Evolutionary conservation across 2,797 vertebrate species (phyloP), one percentile per base, ranked within the genome.

Genomic region (Rhodeus uyekii): DNA sequence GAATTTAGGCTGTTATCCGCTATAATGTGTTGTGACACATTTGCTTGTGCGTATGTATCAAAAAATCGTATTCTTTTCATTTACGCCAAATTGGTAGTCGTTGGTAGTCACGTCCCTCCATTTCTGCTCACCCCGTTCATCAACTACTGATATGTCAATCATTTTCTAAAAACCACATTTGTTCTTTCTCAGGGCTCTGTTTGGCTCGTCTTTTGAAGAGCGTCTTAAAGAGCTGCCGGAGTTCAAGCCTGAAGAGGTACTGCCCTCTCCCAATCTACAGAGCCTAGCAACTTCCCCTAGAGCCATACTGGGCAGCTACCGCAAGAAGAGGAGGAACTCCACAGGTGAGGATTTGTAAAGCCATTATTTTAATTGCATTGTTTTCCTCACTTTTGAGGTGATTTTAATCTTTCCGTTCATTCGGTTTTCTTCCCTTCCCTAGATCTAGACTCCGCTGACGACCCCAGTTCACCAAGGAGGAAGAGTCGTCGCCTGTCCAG

Each of bases 191-290:
- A 98, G 97, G 93, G 95, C 96, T 84, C 85, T 97, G 85, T 96
- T 95, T 0, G 96, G 96, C 84, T 93, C 94, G 4, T 96, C 96
- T 87, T 97, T 98, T 1, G 96, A 98, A 90, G 96, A 97, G 90
- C 96, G 97, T 6, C 96, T 98, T 75, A 96, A 96, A 0, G 96
- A 98, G 91, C 93, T 98, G 64, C 97, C 97, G 0, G 96, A 97
- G 90, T 98, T 98, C 79, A 95, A 95, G 39, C 97, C 97, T 0
- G 97, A 97, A 87, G 96, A 97, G 74, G 95, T 96, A 69, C 92
- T 98, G 50, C 96, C 97, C n/a, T 98, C 97, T 0, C 97, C 97
- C 38, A 98, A 95, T 0, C 92, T 98, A 86, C 96, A 97, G 93
- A 96, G 96, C 46, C 93, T 98, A 85, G 95, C 97, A 89, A 97